These are phyloP conservation scores for Eristalis intricaria DNA, from an alignment of 2,888 invertebrate species.

Conservation along the genomic window DNA sequence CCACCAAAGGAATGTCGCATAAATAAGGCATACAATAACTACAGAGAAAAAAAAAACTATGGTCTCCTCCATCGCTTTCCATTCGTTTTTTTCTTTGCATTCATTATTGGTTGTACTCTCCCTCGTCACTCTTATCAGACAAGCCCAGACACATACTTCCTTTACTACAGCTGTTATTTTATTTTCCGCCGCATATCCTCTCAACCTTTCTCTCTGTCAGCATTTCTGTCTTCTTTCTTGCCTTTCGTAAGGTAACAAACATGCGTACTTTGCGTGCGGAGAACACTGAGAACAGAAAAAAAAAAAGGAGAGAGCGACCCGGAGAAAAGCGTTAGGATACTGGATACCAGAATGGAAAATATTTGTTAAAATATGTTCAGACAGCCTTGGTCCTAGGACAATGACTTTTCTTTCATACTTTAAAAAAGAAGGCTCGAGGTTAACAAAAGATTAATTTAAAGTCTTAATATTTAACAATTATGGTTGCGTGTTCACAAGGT, in stretches of 20 bases:
- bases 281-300: background rate
- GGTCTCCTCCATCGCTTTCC: constrained; percentile 7
- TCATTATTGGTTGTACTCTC: constrained; percentile 37
- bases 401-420: background rate
- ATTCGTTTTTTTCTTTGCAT: background rate
- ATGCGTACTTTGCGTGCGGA: constrained; percentile 59
- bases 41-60: constrained; percentile 6
- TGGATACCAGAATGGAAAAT: constrained; percentile 11
- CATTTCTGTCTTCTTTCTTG: constrained; percentile 17
- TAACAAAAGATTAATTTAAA: background rate
- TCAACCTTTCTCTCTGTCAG: constrained; percentile 26
- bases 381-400: constrained; percentile 14
- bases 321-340: constrained; percentile 9
- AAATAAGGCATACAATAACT: constrained; percentile 18
- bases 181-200: constrained; percentile 37
- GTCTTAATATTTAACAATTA: background rate
- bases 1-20: constrained; percentile 10
- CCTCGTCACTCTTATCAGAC: constrained; percentile 60
- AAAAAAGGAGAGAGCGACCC: constrained; percentile 13
- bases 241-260: constrained; percentile 37
- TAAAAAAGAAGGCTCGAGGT: background rate
- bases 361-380: background rate
- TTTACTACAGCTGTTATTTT: constrained; percentile 61
- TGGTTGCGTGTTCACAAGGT: background rate
- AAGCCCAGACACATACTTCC: constrained; percentile 62